Percentiles rank a stretch among this genome's conserved stretches.
phyloP scores from a whole-genome alignment of 2,888 invertebrate species.

The Nomada goodeniana region DNA sequence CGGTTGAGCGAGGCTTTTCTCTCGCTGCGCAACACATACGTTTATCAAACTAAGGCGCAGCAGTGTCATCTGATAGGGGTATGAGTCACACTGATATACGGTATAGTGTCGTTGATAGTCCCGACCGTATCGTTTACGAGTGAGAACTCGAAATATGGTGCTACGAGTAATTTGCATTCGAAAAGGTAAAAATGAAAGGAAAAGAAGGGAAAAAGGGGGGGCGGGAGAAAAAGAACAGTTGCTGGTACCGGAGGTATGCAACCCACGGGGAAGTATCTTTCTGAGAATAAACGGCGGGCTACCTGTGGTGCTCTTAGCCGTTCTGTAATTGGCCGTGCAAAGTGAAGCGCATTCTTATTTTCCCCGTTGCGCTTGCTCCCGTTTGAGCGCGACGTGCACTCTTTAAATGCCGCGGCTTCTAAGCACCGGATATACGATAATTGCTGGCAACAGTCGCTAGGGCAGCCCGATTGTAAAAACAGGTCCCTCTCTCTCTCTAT shows the following conservation, averaged over 20 bases:
- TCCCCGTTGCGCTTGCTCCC: constrained; percentile 48
- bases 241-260: constrained; percentile 56
- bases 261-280: constrained; percentile 67
- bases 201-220: neutral
- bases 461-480: constrained; percentile 63
- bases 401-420: constrained; percentile 64
- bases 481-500: constrained; percentile 20
- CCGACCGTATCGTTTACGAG: constrained; percentile 5
- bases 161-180: constrained; percentile 50
- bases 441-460: constrained; percentile 62
- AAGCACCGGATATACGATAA: constrained; percentile 73
- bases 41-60: constrained; percentile 67
- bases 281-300: constrained; percentile 64
- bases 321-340: constrained; percentile 71
- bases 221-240: neutral
- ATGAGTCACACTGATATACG: constrained; percentile 50
- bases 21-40: constrained; percentile 27
- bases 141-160: constrained; percentile 47
- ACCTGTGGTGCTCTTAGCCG: constrained; percentile 58
- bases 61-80: constrained; percentile 58
- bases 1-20: constrained; percentile 30
- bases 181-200: constrained; percentile 34
- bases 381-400: constrained; percentile 53
- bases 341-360: constrained; percentile 69
- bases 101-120: constrained; percentile 26